Base-by-base conservation (phyloP, 2,113 vertebrate species). In the Anhinga rufa region DNA sequence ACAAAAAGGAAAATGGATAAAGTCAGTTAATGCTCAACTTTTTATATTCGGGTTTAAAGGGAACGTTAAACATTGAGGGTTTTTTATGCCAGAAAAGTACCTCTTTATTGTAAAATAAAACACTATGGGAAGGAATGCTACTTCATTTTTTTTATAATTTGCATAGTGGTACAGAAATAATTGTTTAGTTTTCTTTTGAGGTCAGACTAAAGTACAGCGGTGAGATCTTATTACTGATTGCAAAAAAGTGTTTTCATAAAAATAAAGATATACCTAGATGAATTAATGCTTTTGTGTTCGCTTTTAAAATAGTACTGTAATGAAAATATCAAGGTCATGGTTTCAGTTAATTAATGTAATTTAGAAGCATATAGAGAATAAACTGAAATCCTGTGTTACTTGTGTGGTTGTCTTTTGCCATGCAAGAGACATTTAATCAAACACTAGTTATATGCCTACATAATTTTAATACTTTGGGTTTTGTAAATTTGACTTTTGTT, bases 311-410 rank as follows among this genome's bases (percentile, higher is more conserved):
- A 82, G 72, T 74, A 18, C 62, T 62, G 38, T 77, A 78, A 93
- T 91, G 66, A 90, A 92, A 96, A 75, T 71, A 76, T 34, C 57
- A 74, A 85, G 91, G 91, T 90, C 93, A 80, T 34, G 31, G 81
- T 91, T 95, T 75, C n/a, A 92, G 69, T 80, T 77, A 94, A 92
- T 97, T 93, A 91, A 79, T 93, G 74, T 77, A 91, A 93, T 93
- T 96, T 93, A 93, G 83, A 79, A 64, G 70, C 62, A 75, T 18
- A 9, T n/a, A 89, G 71, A 96, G 88, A 86, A 85, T 69, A 75
- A 93, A 92, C 65, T 58, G 83, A 60, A 66, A 75, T 82, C n/a
- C 71, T 0, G 0, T 32, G 16, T 55, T 51, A 9, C 61, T 90
- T 34, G 24, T n/a, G n/a, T 61, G 61, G 36, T 48, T 78, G 44